phyloP scores from a whole-genome alignment of 1,140 invertebrate species.

The Centruroides sculpturatus region DNA sequence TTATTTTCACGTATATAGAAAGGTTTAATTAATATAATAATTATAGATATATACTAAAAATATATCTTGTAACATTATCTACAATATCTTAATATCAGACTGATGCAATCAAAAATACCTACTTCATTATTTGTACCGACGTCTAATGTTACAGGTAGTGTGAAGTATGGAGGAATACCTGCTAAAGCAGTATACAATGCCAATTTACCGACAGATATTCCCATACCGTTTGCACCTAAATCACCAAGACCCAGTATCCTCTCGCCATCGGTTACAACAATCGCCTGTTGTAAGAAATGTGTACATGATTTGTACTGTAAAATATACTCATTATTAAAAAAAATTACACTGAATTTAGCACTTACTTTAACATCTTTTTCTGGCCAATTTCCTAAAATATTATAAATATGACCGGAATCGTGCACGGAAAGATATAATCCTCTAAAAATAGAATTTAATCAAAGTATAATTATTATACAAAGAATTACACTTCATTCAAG shows the following conservation, averaged over 20 bases:
- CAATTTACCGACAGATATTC: constrained; percentile 90
- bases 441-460: constrained; percentile 16
- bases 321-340: too few species aligned
- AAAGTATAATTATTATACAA: too few species aligned
- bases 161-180: constrained; percentile 83
- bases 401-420: constrained; percentile 82
- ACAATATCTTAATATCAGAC: too few species aligned
- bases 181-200: constrained; percentile 82
- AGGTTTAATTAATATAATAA: too few species aligned
- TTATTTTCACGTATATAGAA: too few species aligned
- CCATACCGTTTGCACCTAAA: constrained; percentile 86
- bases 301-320: too few species aligned
- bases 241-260: constrained; percentile 86
- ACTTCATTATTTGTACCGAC: constrained; percentile 79
- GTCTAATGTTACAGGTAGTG: constrained; percentile 78
- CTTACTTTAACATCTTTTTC: constrained; percentile 59
- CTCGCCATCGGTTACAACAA: constrained; percentile 90
- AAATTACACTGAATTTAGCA: background rate
- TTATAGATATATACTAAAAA: too few species aligned
- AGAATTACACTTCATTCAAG: too few species aligned
- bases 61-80: too few species aligned
- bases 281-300: constrained; percentile 42
- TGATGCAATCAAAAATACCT: constrained; percentile 4
- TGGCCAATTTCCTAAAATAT: constrained; percentile 55
- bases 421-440: constrained; percentile 93